Evolutionary conservation across 2,888 invertebrate genomes (phyloP), one percentile per base, ranked within the genome.

Genomic region (Cephus rjabovi): DNA sequence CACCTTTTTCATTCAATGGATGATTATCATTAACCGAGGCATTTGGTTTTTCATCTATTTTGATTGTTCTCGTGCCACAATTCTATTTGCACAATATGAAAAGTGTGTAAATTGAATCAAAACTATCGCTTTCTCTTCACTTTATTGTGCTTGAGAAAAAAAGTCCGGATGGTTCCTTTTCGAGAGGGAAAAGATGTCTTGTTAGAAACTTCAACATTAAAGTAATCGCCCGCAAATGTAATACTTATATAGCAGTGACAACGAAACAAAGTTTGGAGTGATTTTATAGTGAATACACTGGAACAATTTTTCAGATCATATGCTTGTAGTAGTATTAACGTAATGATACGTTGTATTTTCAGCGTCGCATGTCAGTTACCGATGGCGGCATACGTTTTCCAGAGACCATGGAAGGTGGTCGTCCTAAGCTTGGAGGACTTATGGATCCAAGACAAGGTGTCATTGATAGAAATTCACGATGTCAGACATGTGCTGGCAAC

Each of bases 391-490:
- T 99, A 85, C 96, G 96, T 90, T 99, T 97, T 92, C 96, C 99
- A 3, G 99, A 99, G 93, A 98, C 99, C 0, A 98, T 98, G 96
- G 99, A 99, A 93, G 98, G 98, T 75, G 99, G 99, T 34, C 95
- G 99, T 74, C 99, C 99, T 0, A 99, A 99, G 91, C 92, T 99
- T 81, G 98, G 99, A 0, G 99, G 99, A 40, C 95, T 99, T 83
- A 99, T 99, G 99, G 99, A 99, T 92, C 99, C 99, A 1, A 94
- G 99, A 77, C 99, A 99, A 93, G 99, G 99, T 87, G 98, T 98
- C 79, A 97, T 99, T 73, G 99, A 99, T 91, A 94, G 99, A 85
- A 96, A 95, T 87, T 97, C 98, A 4, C 94, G 98, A 80, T 98
- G 98, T 89, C 98, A 98, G 91, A 99, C 98, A 0, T 99, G 98